These are phyloP conservation scores for Thelaira solivaga DNA, from an alignment of 2,888 invertebrate species.

Conservation along the genomic window DNA sequence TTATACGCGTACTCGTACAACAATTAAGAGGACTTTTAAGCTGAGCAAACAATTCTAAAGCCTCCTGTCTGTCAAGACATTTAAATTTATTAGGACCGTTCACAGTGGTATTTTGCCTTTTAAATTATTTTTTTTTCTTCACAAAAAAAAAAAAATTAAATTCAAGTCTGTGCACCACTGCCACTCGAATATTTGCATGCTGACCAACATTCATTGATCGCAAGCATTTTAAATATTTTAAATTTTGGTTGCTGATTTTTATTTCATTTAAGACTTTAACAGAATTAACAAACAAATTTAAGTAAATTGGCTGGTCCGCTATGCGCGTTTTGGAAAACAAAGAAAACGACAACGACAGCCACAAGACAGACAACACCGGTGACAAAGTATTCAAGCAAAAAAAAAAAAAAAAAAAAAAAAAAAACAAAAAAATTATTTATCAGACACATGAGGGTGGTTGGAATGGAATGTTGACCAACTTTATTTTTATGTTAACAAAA, in stretches of 20 bases:
- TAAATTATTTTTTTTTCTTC: too few relatives aligned
- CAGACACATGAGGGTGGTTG: conserved; percentile 44
- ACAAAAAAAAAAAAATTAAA: too few relatives aligned
- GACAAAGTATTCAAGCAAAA: conserved; percentile 4
- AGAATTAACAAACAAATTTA: conserved; percentile 42
- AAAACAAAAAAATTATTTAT: background rate
- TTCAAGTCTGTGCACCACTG: too few relatives aligned
- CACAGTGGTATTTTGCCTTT: too few relatives aligned
- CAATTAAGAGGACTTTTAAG: too few relatives aligned
- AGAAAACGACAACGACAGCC: conserved; percentile 2
- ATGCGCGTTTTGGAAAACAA: conserved; percentile 4
- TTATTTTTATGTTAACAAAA: conserved; percentile 15
- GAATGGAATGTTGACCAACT: conserved; percentile 41
- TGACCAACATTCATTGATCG: conserved; percentile 18
- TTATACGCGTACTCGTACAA: too few relatives aligned
- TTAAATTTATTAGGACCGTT: too few relatives aligned
- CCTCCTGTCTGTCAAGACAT: too few relatives aligned
- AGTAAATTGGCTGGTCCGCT: background rate
- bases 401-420: too few relatives aligned
- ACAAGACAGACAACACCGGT: conserved; percentile 1
- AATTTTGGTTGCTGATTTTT: conserved; percentile 6
- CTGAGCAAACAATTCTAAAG: too few relatives aligned
- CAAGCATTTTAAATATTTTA: conserved; percentile 17
- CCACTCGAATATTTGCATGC: too few relatives aligned
- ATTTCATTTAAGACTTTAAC: conserved; percentile 18